These are phyloP conservation scores for Gopherus flavomarginatus DNA, from an alignment of 2,113 vertebrate species.

Conservation along the genomic window DNA sequence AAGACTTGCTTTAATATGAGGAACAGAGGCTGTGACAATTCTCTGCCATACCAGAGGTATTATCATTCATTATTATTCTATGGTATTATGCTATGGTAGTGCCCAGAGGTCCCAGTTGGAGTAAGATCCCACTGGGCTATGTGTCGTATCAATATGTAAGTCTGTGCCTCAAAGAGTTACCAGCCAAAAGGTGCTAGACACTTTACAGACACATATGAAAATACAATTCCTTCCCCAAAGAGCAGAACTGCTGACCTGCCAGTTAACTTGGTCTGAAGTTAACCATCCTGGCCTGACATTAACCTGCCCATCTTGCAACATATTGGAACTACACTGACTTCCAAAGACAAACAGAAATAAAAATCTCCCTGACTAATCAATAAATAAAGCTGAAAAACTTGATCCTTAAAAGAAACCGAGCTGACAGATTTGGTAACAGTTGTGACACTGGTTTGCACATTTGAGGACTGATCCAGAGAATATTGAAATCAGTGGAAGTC, in stretches of 20 bases:
- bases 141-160: background rate
- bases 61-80: background rate
- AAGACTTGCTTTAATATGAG: rapidly evolving
- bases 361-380: background rate
- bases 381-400: background rate
- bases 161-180: background rate
- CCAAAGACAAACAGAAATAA: background rate
- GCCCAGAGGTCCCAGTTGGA: background rate
- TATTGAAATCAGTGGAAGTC: background rate
- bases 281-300: background rate
- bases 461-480: background rate
- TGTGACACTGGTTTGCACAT: background rate
- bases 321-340: background rate
- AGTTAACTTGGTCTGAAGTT: background rate
- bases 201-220: rapidly evolving
- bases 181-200: background rate
- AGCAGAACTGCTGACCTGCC: background rate
- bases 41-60: background rate
- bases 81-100: background rate
- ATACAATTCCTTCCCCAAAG: background rate
- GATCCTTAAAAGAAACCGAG: background rate
- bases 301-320: background rate
- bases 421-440: background rate
- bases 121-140: background rate
- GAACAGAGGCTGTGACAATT: background rate